Percentiles rank a stretch among this genome's conserved stretches.
Evolutionary conservation across 2,113 vertebrate genomes (phyloP).

Genomic region (Sylvilagus bachmani): DNA sequence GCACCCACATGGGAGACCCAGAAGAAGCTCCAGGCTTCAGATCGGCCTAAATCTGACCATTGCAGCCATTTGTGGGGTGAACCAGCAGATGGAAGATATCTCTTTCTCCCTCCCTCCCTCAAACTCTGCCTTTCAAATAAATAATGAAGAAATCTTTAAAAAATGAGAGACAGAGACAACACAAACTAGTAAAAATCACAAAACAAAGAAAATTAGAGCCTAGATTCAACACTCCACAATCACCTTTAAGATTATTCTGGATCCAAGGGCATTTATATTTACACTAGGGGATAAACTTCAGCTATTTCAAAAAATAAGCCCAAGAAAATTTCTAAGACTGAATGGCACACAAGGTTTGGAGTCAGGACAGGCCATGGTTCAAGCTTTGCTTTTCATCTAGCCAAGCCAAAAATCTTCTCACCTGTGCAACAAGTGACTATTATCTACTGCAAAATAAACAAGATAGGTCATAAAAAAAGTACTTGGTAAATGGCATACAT

Average conservation of each 20-base stretch:
- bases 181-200: slow-evolving; percentile 49
- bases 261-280: slow-evolving; percentile 27
- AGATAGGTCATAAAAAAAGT: slow-evolving; percentile 1
- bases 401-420: background rate
- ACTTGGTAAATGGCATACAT: background rate
- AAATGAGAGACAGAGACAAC: background rate
- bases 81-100: no score
- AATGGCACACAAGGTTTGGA: background rate
- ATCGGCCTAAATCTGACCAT: no score
- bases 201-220: background rate
- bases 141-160: no score
- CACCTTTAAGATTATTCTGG: background rate
- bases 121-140: no score
- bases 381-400: background rate
- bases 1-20: no score
- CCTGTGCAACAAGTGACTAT: background rate
- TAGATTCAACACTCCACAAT: slow-evolving; percentile 18
- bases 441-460: slow-evolving; percentile 27
- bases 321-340: background rate
- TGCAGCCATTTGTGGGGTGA: no score
- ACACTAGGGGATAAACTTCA: background rate
- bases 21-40: no score
- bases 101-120: no score
- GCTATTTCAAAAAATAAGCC: slow-evolving; percentile 15
- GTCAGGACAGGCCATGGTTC: background rate